Conservation (phyloP, 2,888 invertebrate genomes). For the Octonoba sinensis region DNA sequence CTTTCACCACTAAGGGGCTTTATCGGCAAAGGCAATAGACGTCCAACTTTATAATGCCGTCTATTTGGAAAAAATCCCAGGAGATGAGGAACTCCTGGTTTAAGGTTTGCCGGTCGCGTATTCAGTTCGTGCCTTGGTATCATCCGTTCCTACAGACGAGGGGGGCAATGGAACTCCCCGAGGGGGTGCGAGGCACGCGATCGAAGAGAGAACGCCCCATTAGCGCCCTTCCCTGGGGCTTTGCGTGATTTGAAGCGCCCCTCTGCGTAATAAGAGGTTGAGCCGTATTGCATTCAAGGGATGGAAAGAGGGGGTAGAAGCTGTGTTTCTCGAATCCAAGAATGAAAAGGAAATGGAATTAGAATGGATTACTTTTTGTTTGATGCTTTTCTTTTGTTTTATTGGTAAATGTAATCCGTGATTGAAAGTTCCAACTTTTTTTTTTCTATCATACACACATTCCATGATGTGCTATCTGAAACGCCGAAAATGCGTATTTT, state of each 20-base stretch:
- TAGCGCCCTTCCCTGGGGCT: constrained; percentile 52
- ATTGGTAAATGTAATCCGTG: too few species aligned
- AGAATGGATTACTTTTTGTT: constrained; percentile 45
- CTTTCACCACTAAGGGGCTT: constrained; percentile 18
- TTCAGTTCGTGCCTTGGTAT: constrained; percentile 41
- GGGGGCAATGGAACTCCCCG: constrained; percentile 1
- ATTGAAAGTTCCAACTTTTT: too few species aligned
- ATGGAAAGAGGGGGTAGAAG: neutral
- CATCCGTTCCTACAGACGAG: constrained; percentile 37
- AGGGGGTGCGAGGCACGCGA: constrained; percentile 34
- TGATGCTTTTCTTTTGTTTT: constrained; percentile 9
- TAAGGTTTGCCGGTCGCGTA: constrained; percentile 32
- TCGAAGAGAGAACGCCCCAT: constrained; percentile 60
- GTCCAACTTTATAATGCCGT: constrained; percentile 35
- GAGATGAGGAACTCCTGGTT: constrained; percentile 21
- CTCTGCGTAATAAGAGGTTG: constrained; percentile 54
- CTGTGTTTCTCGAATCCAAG: constrained; percentile 25
- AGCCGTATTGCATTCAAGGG: neutral
- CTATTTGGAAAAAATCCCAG: neutral
- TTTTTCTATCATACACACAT: too few species aligned
- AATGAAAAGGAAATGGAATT: constrained; percentile 49
- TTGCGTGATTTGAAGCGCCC: constrained; percentile 58
- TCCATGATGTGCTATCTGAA: too few species aligned
- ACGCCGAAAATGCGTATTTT: too few species aligned
- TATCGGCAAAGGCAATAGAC: constrained; percentile 17